phyloP scores from a whole-genome alignment of 1,140 invertebrate genomes.

The Drosophila virilis region DNA sequence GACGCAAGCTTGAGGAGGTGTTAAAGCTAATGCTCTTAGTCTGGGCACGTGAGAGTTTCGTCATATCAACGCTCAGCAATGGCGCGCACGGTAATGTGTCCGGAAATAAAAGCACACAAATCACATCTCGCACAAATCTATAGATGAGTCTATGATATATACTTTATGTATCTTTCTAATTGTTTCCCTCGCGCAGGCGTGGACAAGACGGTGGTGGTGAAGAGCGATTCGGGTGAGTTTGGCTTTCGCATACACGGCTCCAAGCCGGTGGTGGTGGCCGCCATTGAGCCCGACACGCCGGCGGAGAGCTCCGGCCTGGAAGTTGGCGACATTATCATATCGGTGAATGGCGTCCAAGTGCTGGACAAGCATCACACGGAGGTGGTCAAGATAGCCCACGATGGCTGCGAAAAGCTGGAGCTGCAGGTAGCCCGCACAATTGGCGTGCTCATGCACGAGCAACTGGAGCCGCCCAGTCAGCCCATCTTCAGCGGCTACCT shows the following conservation, averaged over 20 bases:
- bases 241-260: constrained; percentile 98
- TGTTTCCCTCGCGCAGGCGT: constrained; percentile 87
- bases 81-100: constrained; percentile 86
- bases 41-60: constrained; percentile 91
- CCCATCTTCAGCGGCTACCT: constrained; percentile 91
- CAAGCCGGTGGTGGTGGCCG: constrained; percentile 97
- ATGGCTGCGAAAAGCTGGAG: constrained; percentile 92
- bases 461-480: constrained; percentile 86
- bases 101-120: constrained; percentile 77
- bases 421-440: constrained; percentile 94
- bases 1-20: constrained; percentile 90
- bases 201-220: constrained; percentile 93
- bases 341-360: constrained; percentile 95
- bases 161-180: neutral
- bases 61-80: constrained; percentile 86
- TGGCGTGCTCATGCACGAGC: constrained; percentile 89
- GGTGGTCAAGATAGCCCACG: constrained; percentile 96
- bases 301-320: constrained; percentile 95
- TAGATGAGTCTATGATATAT: neutral
- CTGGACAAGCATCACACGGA: constrained; percentile 96
- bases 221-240: constrained; percentile 94
- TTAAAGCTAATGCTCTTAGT: constrained; percentile 91
- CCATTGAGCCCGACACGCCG: constrained; percentile 95
- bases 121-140: constrained; percentile 34
- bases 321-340: constrained; percentile 97